These are phyloP conservation scores for Drosophila koepferae DNA, from an alignment of 2,888 invertebrate species.

Conservation along the genomic window DNA sequence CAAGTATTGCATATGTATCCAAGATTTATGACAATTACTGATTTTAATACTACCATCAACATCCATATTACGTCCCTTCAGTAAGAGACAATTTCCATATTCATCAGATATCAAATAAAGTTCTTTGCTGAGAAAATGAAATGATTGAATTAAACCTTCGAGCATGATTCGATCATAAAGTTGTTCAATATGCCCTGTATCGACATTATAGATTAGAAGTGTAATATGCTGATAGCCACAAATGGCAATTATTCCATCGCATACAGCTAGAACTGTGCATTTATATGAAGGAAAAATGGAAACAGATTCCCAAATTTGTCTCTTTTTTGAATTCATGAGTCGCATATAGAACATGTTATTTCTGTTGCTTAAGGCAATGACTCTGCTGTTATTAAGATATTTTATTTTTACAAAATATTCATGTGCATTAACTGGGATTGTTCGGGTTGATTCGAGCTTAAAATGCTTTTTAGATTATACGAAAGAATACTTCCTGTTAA, in stretches of 20 bases:
- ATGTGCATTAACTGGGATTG: constrained; percentile 12
- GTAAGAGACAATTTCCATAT: constrained; percentile 85
- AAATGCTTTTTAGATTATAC: constrained; percentile 31
- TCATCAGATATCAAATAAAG: constrained; percentile 88
- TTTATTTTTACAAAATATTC: constrained; percentile 82
- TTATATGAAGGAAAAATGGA: constrained; percentile 62
- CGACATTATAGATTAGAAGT: constrained; percentile 84
- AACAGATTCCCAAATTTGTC: constrained; percentile 61
- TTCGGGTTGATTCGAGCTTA: constrained; percentile 16
- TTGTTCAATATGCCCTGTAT: constrained; percentile 74
- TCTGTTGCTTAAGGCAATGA: constrained; percentile 80
- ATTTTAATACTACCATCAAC: constrained; percentile 86
- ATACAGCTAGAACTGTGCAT: constrained; percentile 83
- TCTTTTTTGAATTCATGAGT: background rate
- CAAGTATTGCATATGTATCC: constrained; percentile 87
- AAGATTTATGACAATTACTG: constrained; percentile 90
- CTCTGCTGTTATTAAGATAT: constrained; percentile 60
- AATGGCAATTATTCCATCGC: constrained; percentile 86
- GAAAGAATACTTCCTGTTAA: constrained; percentile 88
- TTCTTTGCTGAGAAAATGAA: constrained; percentile 89
- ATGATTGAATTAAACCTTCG: constrained; percentile 88
- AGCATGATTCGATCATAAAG: constrained; percentile 85
- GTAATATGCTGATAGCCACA: constrained; percentile 86
- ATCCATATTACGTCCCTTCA: constrained; percentile 45
- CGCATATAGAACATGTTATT: constrained; percentile 69